Percentiles rank a stretch among this genome's conserved stretches.
Conservation (phyloP, 2,888 invertebrate genomes). For the Apotomis betuletana region DNA sequence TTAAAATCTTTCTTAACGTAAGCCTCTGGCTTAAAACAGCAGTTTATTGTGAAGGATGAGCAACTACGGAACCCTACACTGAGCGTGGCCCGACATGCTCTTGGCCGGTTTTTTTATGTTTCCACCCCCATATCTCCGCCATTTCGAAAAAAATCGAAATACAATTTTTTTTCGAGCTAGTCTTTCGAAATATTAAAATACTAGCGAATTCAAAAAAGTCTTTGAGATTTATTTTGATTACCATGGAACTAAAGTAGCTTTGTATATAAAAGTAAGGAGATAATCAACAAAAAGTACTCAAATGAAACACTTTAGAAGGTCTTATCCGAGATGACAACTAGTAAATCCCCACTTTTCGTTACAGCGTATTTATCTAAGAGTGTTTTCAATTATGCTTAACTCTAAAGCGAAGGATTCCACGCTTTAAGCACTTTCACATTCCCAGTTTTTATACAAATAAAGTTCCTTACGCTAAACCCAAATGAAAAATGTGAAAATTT, state of each 20-base stretch:
- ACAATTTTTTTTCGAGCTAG: too few species aligned
- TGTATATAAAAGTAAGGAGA: background rate
- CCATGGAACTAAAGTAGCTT: background rate
- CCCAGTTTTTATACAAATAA: slow-evolving; percentile 14
- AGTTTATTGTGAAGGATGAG: too few species aligned
- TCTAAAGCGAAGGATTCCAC: slow-evolving; percentile 26
- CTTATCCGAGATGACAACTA: slow-evolving; percentile 7
- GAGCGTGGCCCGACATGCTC: too few species aligned
- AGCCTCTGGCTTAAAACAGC: too few species aligned
- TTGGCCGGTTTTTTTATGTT: too few species aligned
- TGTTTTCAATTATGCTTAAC: slow-evolving; percentile 35
- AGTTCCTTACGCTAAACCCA: slow-evolving; percentile 18
- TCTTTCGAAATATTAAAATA: background rate
- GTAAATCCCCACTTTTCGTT: slow-evolving; percentile 21
- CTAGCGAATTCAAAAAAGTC: background rate
- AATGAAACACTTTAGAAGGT: slow-evolving; percentile 14
- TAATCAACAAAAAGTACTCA: background rate
- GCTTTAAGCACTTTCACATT: slow-evolving; percentile 29
- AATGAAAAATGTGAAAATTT: slow-evolving; percentile 32
- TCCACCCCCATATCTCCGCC: too few species aligned
- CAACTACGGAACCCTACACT: too few species aligned
- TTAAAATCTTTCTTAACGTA: too few species aligned
- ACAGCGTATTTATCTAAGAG: slow-evolving; percentile 30
- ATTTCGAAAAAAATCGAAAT: too few species aligned
- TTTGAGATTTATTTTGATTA: background rate